Evolutionary conservation across 2,888 invertebrate genomes (phyloP).

Genomic region (Drosophila kokeensis): DNA sequence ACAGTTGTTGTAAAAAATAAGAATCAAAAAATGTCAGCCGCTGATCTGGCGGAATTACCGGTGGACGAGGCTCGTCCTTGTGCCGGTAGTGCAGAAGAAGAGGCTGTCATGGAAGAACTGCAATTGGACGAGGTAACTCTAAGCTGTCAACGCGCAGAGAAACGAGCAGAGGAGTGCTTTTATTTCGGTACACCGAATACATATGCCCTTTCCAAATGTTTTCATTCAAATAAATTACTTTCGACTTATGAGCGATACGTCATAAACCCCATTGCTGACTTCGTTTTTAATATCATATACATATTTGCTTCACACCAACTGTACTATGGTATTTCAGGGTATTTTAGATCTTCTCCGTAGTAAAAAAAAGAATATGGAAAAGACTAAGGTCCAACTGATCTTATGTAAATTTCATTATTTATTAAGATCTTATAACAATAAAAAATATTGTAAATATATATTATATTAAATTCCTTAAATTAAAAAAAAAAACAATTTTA

Average conservation of each 20-base stretch:
- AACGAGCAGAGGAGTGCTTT: constrained; percentile 9
- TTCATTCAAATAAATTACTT: not conserved
- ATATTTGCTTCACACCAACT: not conserved
- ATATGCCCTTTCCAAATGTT: constrained; percentile 25
- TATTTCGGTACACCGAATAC: constrained; percentile 31
- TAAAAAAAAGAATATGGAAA: not conserved
- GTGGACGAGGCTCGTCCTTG: constrained; percentile 32
- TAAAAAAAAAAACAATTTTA: not conserved
- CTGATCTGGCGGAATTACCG: constrained; percentile 25
- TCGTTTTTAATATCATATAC: not conserved
- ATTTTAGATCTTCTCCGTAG: not conserved
- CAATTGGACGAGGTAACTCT: constrained; percentile 64
- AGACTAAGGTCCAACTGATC: not conserved
- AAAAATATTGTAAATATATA: not conserved
- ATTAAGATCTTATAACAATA: not conserved
- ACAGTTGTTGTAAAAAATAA: constrained; percentile 6
- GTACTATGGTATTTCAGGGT: not conserved
- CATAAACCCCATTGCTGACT: not conserved
- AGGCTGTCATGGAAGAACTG: constrained; percentile 43
- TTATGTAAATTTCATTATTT: not conserved
- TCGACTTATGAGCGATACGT: not conserved
- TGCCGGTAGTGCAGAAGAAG: constrained; percentile 44
- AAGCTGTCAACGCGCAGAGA: constrained; percentile 18
- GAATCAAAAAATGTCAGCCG: constrained; percentile 40
- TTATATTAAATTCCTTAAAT: not conserved